Evolutionary conservation across 2,888 invertebrate species (phyloP).

Genomic region (Tipula confusa): DNA sequence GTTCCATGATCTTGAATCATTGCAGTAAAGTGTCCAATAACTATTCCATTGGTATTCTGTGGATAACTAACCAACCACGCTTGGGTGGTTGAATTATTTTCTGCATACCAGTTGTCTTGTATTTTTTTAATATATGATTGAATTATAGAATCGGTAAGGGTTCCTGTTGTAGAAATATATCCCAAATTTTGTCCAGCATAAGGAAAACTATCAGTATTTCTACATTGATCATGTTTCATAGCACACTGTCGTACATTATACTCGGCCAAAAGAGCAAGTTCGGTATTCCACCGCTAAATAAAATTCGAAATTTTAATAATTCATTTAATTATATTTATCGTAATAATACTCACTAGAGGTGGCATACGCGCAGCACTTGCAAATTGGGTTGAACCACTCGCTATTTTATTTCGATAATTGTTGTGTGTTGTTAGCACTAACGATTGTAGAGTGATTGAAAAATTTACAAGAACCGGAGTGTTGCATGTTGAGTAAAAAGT

Average conservation of each 20-base stretch:
- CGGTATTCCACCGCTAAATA: conserved; percentile 31
- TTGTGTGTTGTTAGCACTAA: not conserved
- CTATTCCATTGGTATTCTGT: not conserved
- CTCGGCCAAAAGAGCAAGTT: conserved; percentile 30
- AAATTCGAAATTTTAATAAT: not conserved
- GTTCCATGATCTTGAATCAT: conserved; percentile 31
- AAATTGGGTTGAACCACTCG: not conserved
- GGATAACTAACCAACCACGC: not conserved
- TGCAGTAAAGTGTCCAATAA: conserved; percentile 34
- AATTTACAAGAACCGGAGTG: not conserved
- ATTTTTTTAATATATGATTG: not conserved
- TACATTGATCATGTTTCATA: conserved; percentile 32
- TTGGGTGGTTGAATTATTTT: not conserved
- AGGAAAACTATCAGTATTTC: conserved; percentile 31
- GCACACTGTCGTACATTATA: conserved; percentile 32
- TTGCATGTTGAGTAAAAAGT: not conserved
- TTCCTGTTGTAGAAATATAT: not conserved
- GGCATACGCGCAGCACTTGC: not conserved
- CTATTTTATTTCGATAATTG: not conserved
- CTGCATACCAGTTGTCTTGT: not conserved
- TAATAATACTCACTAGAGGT: not conserved
- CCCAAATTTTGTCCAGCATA: conserved; percentile 33
- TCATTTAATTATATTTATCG: not conserved
- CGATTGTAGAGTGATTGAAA: not conserved
- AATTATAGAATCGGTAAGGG: not conserved